Conservation (phyloP, 2,888 invertebrate genomes). For the Dasypolia templi region DNA sequence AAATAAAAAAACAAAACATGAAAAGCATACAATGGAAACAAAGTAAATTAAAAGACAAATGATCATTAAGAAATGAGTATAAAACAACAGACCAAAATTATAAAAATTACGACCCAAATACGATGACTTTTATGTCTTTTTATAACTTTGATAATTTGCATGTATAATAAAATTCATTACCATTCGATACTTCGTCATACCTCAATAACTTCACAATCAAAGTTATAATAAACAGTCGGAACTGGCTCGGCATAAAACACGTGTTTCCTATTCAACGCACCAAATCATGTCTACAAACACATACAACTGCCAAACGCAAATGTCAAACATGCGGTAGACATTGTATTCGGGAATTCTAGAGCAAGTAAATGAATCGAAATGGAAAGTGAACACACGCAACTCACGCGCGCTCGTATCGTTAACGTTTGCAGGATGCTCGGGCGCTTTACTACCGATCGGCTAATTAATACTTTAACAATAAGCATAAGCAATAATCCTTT, state of each 20-base stretch:
- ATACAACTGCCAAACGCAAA: constrained; percentile 11
- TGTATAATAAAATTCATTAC: no score
- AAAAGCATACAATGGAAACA: no score
- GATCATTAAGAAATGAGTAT: no score
- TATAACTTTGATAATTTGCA: no score
- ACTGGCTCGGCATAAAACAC: constrained; percentile 6
- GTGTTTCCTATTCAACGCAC: constrained; percentile 6
- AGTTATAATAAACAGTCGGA: constrained; percentile 1
- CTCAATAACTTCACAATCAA: neutral
- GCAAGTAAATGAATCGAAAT: constrained; percentile 73
- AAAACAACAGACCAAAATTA: no score
- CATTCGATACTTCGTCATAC: no score
- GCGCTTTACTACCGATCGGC: constrained; percentile 43
- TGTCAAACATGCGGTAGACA: constrained; percentile 61
- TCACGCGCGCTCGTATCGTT: constrained; percentile 44
- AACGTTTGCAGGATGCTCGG: constrained; percentile 42
- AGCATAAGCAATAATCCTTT: no score
- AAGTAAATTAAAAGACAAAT: no score
- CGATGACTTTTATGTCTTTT: no score
- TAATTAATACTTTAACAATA: no score
- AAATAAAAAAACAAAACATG: no score
- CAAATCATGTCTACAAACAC: constrained; percentile 18
- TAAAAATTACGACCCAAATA: no score
- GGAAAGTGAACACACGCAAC: constrained; percentile 77
- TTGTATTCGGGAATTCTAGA: constrained; percentile 61